A percentile compares a stretch with the other conserved stretches of the same genome.
phyloP scores from a whole-genome alignment of 2,113 vertebrate species.

The Spilogale gracilis region DNA sequence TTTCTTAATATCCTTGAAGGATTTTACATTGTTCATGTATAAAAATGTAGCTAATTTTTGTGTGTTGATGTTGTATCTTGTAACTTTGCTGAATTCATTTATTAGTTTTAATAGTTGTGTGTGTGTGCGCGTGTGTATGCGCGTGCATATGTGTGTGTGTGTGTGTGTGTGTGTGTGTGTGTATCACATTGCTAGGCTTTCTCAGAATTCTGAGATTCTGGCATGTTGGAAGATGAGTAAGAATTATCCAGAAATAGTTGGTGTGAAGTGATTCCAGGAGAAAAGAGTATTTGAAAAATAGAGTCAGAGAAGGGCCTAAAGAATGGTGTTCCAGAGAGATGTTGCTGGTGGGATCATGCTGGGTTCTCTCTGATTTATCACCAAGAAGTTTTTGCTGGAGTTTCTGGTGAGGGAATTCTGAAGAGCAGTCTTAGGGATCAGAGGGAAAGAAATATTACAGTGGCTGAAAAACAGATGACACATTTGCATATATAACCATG shows the following conservation, averaged over 20 bases:
- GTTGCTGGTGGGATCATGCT: neutral
- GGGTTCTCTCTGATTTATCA: neutral
- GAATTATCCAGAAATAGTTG: neutral
- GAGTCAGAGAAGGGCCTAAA: neutral
- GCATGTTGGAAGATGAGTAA: neutral
- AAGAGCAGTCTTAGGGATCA: neutral
- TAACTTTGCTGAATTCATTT: slow-evolving; percentile 27
- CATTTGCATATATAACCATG: neutral
- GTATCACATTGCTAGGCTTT: neutral
- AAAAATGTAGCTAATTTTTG: slow-evolving; percentile 37
- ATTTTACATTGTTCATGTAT: neutral
- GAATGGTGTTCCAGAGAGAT: neutral
- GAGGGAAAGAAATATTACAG: neutral
- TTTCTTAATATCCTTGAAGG: neutral
- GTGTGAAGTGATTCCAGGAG: neutral
- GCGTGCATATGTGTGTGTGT: too few relatives aligned
- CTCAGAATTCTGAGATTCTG: neutral
- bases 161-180: neutral
- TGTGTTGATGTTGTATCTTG: slow-evolving; percentile 32
- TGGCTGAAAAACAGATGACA: neutral
- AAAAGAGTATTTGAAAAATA: slow-evolving; percentile 40
- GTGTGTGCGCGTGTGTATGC: neutral
- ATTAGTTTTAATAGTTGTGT: neutral
- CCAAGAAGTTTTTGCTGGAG: neutral
- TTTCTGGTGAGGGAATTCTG: neutral